Evolutionary conservation across 2,797 vertebrate genomes (phyloP).

Genomic region (Protonibea diacanthus): DNA sequence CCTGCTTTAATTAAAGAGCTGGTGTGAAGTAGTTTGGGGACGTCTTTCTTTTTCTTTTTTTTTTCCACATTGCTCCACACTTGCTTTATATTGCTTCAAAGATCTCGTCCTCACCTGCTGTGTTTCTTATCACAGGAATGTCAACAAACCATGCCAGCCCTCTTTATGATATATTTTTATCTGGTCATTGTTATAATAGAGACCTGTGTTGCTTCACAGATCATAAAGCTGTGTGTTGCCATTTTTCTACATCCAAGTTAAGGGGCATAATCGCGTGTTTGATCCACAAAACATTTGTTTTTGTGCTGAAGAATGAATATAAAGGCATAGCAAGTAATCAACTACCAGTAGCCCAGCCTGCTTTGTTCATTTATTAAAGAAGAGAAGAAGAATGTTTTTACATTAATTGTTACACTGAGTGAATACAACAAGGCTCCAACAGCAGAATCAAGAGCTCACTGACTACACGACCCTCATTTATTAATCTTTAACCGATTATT

Average conservation of each 20-base stretch:
- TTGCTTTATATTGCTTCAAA: conserved; percentile 6
- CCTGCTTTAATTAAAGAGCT: conserved; percentile 20
- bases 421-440: neutral
- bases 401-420: neutral
- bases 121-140: conserved; percentile 45
- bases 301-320: neutral
- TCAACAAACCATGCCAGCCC: conserved; percentile 25
- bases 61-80: neutral
- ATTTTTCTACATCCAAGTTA: neutral
- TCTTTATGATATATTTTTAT: conserved; percentile 38
- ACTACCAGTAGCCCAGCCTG: neutral
- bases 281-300: neutral
- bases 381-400: neutral
- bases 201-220: neutral
- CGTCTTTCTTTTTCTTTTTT: neutral
- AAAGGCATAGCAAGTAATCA: neutral
- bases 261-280: neutral
- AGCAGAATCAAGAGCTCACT: neutral
- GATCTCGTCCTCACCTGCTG: conserved; percentile 1
- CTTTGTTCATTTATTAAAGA: neutral
- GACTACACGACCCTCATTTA: neutral
- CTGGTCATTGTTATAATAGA: neutral
- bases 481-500: conserved; percentile 51
- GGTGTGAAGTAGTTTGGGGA: conserved; percentile 9
- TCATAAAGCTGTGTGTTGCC: conserved; percentile 7